Conservation (phyloP, 2,797 vertebrate species). For the Falco berigora region DNA sequence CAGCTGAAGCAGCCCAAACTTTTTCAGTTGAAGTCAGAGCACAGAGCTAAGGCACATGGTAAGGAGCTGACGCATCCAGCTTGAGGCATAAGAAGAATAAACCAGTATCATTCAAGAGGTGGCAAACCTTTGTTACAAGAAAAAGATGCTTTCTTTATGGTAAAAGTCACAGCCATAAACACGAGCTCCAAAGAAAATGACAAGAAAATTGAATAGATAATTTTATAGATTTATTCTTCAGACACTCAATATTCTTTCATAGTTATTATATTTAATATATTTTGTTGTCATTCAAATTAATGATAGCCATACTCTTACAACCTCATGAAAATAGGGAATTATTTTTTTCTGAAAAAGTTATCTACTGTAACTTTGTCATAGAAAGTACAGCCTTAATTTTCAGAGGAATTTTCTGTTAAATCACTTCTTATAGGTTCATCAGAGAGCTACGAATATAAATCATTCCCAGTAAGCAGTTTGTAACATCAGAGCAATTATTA, state of each 20-base stretch:
- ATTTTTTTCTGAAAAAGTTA: neutral
- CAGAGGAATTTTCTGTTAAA: neutral
- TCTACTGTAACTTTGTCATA: neutral
- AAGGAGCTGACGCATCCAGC: neutral
- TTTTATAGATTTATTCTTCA: neutral
- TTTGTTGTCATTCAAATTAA: neutral
- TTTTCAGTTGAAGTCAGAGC: neutral
- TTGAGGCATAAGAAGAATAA: neutral
- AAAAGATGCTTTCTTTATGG: neutral
- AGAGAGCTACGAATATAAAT: neutral
- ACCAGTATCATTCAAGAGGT: neutral
- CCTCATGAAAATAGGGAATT: neutral
- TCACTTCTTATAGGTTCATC: neutral
- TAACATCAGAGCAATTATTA: constrained; percentile 1
- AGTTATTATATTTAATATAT: neutral
- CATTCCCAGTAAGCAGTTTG: neutral
- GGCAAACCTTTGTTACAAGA: neutral
- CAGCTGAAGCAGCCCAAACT: neutral
- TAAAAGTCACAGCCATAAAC: neutral
- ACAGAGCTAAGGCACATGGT: neutral
- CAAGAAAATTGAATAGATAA: neutral
- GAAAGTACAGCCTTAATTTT: neutral
- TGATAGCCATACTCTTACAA: neutral
- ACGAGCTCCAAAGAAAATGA: neutral
- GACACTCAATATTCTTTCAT: neutral